Conservation (phyloP, 1,140 invertebrate genomes). For the Macrotrachela quadricornifera region DNA sequence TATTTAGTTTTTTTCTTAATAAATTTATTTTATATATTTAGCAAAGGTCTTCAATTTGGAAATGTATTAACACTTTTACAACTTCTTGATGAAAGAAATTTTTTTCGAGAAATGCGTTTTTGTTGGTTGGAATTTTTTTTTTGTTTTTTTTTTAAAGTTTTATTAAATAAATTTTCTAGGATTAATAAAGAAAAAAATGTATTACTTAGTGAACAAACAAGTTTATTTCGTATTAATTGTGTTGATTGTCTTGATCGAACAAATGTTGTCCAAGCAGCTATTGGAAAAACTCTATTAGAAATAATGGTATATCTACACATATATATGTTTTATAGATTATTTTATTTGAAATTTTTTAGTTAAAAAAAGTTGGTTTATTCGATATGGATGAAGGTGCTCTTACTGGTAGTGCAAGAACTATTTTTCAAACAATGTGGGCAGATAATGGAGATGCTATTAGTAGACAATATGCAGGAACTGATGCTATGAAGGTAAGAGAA, state of each 20-base stretch:
- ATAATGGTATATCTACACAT: conserved; percentile 69
- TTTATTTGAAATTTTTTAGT: conserved; percentile 13
- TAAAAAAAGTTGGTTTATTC: conserved; percentile 56
- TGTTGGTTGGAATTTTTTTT: conserved; percentile 40
- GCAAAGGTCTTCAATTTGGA: conserved; percentile 78
- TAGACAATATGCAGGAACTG: conserved; percentile 84
- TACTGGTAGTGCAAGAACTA: conserved; percentile 22
- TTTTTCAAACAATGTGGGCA: conserved; percentile 53
- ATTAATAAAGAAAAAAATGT: conserved; percentile 48
- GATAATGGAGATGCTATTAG: conserved; percentile 79
- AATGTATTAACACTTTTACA: conserved; percentile 69
- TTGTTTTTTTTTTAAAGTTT: not conserved
- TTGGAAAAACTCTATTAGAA: conserved; percentile 70
- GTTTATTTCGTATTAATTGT: conserved; percentile 79
- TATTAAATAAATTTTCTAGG: not conserved
- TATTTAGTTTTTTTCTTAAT: not conserved
- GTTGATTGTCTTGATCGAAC: conserved; percentile 89
- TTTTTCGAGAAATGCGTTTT: conserved; percentile 65
- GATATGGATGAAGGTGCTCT: conserved; percentile 46
- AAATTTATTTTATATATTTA: conserved; percentile 15
- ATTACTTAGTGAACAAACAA: conserved; percentile 66
- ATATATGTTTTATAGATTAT: conserved; percentile 42
- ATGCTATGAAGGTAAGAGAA: conserved; percentile 77
- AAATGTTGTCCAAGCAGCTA: conserved; percentile 74
- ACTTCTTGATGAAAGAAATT: conserved; percentile 41